These are phyloP conservation scores for Nerophis ophidion DNA, from an alignment of 2,113 vertebrate genomes.

Conservation along the genomic window DNA sequence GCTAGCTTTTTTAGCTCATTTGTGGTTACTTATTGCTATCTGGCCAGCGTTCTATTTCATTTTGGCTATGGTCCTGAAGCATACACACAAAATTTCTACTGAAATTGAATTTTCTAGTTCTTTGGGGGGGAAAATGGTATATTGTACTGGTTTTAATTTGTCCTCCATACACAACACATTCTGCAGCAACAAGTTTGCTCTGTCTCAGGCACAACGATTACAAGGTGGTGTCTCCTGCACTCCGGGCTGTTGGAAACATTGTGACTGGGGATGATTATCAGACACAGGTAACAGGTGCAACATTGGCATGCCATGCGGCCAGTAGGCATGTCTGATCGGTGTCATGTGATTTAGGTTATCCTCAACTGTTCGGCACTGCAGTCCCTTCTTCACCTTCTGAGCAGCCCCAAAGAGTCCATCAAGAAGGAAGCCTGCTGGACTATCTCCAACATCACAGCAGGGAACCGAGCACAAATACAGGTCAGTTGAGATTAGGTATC, in stretches of 20 bases:
- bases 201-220: slow-evolving; percentile 88
- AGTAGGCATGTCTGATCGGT: slow-evolving; percentile 3
- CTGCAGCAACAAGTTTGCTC: slow-evolving; percentile 16
- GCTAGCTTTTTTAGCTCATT: too few relatives aligned
- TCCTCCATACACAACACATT: too few relatives aligned
- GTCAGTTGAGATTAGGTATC: slow-evolving; percentile 46
- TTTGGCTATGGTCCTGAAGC: too few relatives aligned
- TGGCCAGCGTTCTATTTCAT: too few relatives aligned
- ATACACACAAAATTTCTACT: too few relatives aligned
- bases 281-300: slow-evolving; percentile 79
- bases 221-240: slow-evolving; percentile 94
- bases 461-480: slow-evolving; percentile 97
- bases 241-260: slow-evolving; percentile 94
- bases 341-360: slow-evolving; percentile 79
- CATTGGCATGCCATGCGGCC: neutral
- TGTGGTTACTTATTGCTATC: too few relatives aligned
- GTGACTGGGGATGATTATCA: slow-evolving; percentile 97
- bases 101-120: too few relatives aligned
- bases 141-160: too few relatives aligned
- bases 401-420: slow-evolving; percentile 96
- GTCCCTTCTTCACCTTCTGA: slow-evolving; percentile 90
- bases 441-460: slow-evolving; percentile 97
- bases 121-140: too few relatives aligned
- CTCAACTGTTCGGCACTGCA: slow-evolving; percentile 95
- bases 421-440: slow-evolving; percentile 99